A percentile compares a stretch with the other conserved stretches of the same genome.
phyloP scores from a whole-genome alignment of 2,888 invertebrate genomes.

The Dynastes tityus region DNA sequence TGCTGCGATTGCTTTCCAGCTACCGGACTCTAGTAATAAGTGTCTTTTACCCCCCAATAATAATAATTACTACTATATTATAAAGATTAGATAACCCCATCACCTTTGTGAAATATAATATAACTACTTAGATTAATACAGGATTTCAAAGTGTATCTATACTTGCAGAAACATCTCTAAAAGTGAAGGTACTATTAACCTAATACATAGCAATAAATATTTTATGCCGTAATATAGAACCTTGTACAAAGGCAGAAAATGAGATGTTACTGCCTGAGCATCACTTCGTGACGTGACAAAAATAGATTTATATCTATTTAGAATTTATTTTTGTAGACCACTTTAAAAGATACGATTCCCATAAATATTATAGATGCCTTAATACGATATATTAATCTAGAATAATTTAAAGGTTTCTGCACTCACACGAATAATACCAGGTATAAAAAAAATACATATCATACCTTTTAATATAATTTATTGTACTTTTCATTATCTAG shows the following conservation, averaged over 20 bases:
- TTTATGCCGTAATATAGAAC: slow-evolving; percentile 33
- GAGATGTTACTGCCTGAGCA: slow-evolving; percentile 10
- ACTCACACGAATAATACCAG: no score
- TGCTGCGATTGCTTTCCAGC: no score
- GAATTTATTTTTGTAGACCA: slow-evolving; percentile 15
- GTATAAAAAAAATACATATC: no score
- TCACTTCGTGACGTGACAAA: slow-evolving; percentile 6
- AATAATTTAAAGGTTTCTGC: no score
- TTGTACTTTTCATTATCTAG: no score
- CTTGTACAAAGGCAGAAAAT: slow-evolving; percentile 23
- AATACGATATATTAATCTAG: no score
- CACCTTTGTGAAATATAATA: no score
- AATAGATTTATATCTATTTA: slow-evolving; percentile 24
- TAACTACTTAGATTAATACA: not conserved
- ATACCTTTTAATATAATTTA: no score
- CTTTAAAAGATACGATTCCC: not conserved
- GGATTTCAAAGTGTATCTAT: not conserved
- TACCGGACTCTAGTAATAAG: no score
- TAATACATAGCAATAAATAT: slow-evolving; percentile 17
- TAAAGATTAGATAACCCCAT: no score
- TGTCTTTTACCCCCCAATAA: no score
- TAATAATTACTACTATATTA: no score
- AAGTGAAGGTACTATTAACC: slow-evolving; percentile 9
- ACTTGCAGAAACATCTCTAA: not conserved
- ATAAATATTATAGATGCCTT: not conserved